A percentile compares a stretch with the other conserved stretches of the same genome.
Evolutionary conservation across 2,797 vertebrate species (phyloP).

Genomic region (Sylvilagus floridanus): DNA sequence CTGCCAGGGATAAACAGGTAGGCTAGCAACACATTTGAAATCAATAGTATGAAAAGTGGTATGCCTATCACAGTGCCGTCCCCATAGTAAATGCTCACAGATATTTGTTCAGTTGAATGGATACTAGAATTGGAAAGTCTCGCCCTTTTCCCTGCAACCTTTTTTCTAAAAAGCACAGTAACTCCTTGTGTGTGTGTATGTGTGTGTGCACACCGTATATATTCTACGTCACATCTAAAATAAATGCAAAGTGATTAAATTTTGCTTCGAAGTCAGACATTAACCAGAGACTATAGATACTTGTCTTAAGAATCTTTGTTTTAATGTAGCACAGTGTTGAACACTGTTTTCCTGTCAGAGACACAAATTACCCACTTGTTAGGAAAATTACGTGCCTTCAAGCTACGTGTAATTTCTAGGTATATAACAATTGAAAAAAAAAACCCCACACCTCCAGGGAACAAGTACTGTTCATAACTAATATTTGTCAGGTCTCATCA

Average conservation of each 20-base stretch:
- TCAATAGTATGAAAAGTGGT: not conserved
- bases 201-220: not conserved
- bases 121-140: not conserved
- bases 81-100: not conserved
- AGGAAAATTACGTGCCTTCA: not conserved
- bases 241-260: not conserved
- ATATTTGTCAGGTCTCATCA: not conserved
- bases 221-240: slow-evolving; percentile 14
- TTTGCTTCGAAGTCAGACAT: slow-evolving; percentile 7
- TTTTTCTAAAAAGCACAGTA: not conserved
- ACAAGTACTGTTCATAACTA: not conserved
- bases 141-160: not conserved
- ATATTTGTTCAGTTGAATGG: not conserved
- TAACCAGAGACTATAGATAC: not conserved
- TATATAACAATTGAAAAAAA: slow-evolving; percentile 11
- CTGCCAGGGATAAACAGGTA: not conserved
- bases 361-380: slow-evolving; percentile 6
- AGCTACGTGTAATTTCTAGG: not conserved
- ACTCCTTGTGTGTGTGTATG: not conserved
- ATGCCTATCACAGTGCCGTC: not conserved
- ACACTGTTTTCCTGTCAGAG: slow-evolving; percentile 14
- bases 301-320: slow-evolving; percentile 22
- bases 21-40: not conserved
- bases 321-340: slow-evolving; percentile 14
- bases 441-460: not conserved